Conservation (phyloP, 2,113 vertebrate species). For the Anser brachyrhynchus region DNA sequence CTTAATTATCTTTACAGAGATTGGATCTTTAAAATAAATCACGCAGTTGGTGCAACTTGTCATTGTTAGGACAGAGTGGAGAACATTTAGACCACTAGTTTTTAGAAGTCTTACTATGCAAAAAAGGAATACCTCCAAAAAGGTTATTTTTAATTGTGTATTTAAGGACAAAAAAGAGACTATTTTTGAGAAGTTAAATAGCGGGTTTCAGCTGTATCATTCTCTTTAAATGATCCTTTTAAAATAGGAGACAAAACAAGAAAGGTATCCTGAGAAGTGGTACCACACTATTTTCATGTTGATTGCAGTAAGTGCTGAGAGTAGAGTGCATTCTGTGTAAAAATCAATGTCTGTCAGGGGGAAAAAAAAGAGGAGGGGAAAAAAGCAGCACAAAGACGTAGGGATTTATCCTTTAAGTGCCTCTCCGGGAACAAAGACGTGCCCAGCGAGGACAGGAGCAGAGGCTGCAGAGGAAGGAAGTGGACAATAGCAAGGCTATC, state of each 20-base stretch:
- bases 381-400: conserved; percentile 36
- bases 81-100: background rate
- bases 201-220: conserved; percentile 68
- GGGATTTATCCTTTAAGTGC: conserved; percentile 71
- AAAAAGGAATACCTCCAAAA: background rate
- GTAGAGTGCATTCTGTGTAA: conserved; percentile 64
- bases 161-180: conserved; percentile 37
- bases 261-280: conserved; percentile 53
- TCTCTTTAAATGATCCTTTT: conserved; percentile 75
- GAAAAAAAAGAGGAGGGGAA: too few species aligned
- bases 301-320: conserved; percentile 75
- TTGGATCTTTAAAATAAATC: background rate
- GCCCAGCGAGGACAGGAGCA: background rate
- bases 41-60: background rate
- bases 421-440: background rate
- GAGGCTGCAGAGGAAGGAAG: background rate
- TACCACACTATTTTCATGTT: conserved; percentile 73
- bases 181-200: conserved; percentile 69
- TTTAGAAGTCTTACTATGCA: background rate
- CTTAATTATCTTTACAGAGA: background rate
- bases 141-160: background rate
- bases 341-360: conserved; percentile 63
- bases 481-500: background rate
- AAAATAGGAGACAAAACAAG: conserved; percentile 71
- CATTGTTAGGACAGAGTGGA: background rate